These are phyloP conservation scores for Carassius carassius DNA, from an alignment of 2,113 vertebrate species.

Conservation along the genomic window DNA sequence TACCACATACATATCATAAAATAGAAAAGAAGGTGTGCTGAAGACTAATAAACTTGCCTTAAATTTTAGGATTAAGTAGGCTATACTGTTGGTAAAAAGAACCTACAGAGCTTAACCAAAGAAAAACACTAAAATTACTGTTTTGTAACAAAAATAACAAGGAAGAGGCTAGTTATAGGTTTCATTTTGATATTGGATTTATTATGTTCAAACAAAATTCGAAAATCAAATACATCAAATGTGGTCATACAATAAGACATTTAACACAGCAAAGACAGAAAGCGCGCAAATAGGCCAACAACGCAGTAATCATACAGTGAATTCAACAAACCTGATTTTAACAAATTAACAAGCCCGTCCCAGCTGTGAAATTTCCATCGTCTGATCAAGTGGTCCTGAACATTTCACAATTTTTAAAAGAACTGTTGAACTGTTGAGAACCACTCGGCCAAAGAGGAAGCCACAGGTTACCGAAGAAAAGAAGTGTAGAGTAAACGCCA, in stretches of 20 bases:
- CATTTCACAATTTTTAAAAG: constrained; percentile 89
- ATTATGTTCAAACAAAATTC: background rate
- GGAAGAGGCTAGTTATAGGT: background rate
- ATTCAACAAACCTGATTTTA: background rate
- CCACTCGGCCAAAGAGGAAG: constrained; percentile 78
- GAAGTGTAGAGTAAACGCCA: background rate
- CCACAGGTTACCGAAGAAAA: background rate
- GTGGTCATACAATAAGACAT: background rate
- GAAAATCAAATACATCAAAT: background rate
- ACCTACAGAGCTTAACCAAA: background rate
- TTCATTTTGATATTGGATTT: constrained; percentile 1
- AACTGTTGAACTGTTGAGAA: constrained; percentile 92
- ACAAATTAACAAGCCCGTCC: background rate
- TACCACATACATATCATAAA: background rate
- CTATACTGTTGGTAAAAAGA: background rate
- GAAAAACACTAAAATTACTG: background rate
- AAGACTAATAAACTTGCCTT: background rate
- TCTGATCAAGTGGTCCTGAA: constrained; percentile 88
- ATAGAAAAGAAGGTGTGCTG: background rate
- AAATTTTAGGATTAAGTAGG: background rate
- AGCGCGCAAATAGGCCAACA: background rate
- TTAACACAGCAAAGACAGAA: background rate
- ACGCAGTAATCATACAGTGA: background rate
- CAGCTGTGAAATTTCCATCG: constrained; percentile 48
- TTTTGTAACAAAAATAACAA: background rate